A percentile compares a stretch with the other conserved stretches of the same genome.
Evolutionary conservation across 2,888 invertebrate genomes (phyloP).

Genomic region (Rosalia funebris): DNA sequence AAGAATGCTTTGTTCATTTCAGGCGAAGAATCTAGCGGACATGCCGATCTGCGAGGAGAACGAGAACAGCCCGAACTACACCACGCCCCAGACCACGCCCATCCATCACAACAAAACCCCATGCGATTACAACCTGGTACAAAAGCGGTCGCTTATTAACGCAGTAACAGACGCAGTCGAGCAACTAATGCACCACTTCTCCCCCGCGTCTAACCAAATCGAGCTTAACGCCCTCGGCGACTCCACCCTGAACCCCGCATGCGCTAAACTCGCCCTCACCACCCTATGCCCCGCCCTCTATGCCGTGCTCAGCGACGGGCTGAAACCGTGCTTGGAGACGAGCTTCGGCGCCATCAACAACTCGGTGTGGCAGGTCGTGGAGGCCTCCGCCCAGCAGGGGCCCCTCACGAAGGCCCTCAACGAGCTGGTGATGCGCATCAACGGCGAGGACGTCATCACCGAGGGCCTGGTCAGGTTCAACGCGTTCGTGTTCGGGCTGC

Average conservation of each 20-base stretch:
- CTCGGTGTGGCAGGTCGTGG: constrained; percentile 90
- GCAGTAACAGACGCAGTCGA: constrained; percentile 81
- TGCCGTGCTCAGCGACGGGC: constrained; percentile 84
- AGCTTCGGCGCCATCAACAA: constrained; percentile 88
- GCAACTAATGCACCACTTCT: constrained; percentile 77
- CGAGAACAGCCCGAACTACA: constrained; percentile 70
- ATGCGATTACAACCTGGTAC: constrained; percentile 65
- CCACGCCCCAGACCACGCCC: constrained; percentile 65
- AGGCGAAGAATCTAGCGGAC: constrained; percentile 70
- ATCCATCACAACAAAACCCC: constrained; percentile 48
- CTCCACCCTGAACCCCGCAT: constrained; percentile 71
- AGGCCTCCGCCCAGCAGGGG: constrained; percentile 87
- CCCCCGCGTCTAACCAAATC: constrained; percentile 72
- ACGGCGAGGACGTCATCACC: constrained; percentile 82
- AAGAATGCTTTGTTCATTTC: constrained; percentile 32
- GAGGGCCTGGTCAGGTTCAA: constrained; percentile 89
- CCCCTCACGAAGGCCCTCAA: constrained; percentile 85
- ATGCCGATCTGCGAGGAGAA: constrained; percentile 75
- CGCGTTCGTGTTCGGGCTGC: constrained; percentile 86
- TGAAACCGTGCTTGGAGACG: constrained; percentile 82
- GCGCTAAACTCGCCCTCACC: constrained; percentile 78
- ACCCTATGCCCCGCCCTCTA: constrained; percentile 86
- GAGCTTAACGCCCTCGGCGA: constrained; percentile 71
- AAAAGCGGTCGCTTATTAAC: constrained; percentile 76
- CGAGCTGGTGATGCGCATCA: constrained; percentile 84